phyloP scores from a whole-genome alignment of 2,113 vertebrate species.

The Lepisosteus oculatus region DNA sequence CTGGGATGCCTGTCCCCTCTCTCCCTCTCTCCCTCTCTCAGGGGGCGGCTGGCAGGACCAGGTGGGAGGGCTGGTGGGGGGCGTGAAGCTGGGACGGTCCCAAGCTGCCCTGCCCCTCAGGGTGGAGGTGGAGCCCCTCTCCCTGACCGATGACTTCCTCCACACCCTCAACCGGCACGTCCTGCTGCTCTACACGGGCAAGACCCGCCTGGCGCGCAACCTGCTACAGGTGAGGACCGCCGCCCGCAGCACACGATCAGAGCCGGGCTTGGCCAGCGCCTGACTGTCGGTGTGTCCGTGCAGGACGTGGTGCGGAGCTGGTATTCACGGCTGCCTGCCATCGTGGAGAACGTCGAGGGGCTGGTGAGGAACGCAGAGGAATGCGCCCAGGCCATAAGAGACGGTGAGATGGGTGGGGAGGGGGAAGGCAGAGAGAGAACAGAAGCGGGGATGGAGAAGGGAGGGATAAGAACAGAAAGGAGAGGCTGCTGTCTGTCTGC shows the following conservation, averaged over 20 bases:
- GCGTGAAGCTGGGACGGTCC: constrained; percentile 84
- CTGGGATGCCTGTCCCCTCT: neutral
- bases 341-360: constrained; percentile 66
- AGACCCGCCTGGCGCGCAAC: constrained; percentile 90
- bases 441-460: neutral
- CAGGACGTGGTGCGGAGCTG: constrained; percentile 92
- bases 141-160: constrained; percentile 61
- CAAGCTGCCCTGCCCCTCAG: constrained; percentile 72
- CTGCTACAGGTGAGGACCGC: constrained; percentile 80
- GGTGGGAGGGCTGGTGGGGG: constrained; percentile 85
- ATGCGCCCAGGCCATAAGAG: constrained; percentile 72
- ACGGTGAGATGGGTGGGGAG: constrained; percentile 55
- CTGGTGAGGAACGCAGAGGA: constrained; percentile 79
- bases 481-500: too few species aligned
- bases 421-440: neutral
- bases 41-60: constrained; percentile 98
- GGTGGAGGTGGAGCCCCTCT: constrained; percentile 79
- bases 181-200: constrained; percentile 91
- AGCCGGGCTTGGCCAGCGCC: neutral
- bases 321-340: constrained; percentile 80
- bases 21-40: constrained; percentile 34
- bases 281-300: constrained; percentile 5
- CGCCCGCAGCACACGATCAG: too few species aligned
- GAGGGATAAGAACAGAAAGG: too few species aligned
- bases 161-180: constrained; percentile 76